A percentile compares a stretch with the other conserved stretches of the same genome.
Conservation (phyloP, 2,797 vertebrate species). For the Harpagifer antarcticus region DNA sequence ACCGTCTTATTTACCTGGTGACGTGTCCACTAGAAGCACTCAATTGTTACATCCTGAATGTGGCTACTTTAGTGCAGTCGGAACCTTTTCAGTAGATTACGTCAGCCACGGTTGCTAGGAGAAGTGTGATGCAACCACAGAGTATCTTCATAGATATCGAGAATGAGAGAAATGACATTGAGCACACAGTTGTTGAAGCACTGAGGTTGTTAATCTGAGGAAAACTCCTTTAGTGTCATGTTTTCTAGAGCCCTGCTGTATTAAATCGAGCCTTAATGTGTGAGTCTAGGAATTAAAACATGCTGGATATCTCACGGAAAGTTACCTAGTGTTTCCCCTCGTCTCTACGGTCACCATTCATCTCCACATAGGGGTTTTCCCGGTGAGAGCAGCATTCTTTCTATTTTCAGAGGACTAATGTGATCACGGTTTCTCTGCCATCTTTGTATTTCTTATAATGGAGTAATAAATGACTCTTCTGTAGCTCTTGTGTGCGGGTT, state of each 20-base stretch:
- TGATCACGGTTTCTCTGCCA: slow-evolving; percentile 68
- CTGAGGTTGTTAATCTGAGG: slow-evolving; percentile 38
- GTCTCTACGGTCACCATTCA: slow-evolving; percentile 39
- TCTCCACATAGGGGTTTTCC: slow-evolving; percentile 35
- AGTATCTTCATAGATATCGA: slow-evolving; percentile 1
- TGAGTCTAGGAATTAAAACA: slow-evolving; percentile 47
- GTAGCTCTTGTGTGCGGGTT: slow-evolving; percentile 58
- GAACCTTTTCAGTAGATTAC: not conserved
- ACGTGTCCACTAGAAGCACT: not conserved
- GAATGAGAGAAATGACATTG: not conserved
- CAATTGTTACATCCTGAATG: slow-evolving; percentile 12
- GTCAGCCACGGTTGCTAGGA: slow-evolving; percentile 23
- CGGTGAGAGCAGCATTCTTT: slow-evolving; percentile 55
- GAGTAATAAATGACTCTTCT: slow-evolving; percentile 80
- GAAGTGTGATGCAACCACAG: not conserved
- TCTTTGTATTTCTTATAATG: slow-evolving; percentile 77
- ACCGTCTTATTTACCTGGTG: not conserved
- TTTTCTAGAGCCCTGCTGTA: slow-evolving; percentile 62
- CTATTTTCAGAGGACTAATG: slow-evolving; percentile 63
- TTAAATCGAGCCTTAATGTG: slow-evolving; percentile 74
- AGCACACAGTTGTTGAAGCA: slow-evolving; percentile 7
- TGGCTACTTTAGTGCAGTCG: slow-evolving; percentile 29
- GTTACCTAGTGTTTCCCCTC: slow-evolving; percentile 23
- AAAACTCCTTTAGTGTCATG: slow-evolving; percentile 18
- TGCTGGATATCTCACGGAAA: slow-evolving; percentile 22